Base-by-base conservation (phyloP, 2,113 vertebrate species). In the Eonycteris spelaea region DNA sequence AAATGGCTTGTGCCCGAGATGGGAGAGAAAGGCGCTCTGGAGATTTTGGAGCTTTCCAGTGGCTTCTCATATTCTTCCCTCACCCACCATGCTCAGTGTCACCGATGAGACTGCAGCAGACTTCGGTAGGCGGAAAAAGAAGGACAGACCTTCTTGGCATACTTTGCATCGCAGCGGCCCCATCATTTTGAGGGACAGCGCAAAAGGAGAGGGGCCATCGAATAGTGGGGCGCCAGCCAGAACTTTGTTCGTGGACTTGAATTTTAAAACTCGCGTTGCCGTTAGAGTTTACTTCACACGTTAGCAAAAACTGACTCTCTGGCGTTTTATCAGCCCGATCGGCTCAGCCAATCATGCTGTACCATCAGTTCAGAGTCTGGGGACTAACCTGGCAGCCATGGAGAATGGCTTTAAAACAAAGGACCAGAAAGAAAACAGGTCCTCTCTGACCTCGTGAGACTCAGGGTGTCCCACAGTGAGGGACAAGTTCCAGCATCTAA, bases 311-410 rank as follows among this genome's bases (percentile, higher is more conserved):
- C 57, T 40, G 26, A 30, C 22, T 61, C 14, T 61, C 40, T 55
- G 78, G 45, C 14, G 13, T 28, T 22, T 1, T 1, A 0, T 33
- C 0, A 11, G 48, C 35, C 48, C 59, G 28, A 1, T 12, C 1
- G 21, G 35, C n/a, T 15, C 43, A 3, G 5, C 59, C 7, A 1
- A 21, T 40, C 28, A 33, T 3, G 24, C 57, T 30, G 2, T 0
- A 6, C n/a, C 8, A 0, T 45, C 38, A 3, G 7, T 28, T 77
- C 8, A 43, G 38, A 26, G 33, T 35, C 7, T 63, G 74, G 14
- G 51, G 61, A 67, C 10, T 21, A 65, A 38, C 48, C 28, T 4
- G 33, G 40, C 0, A 3, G 48, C 51, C 2, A 3, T 4, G 7
- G 57, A 67, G 48, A 82, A 61, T 68, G 45, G 28, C 83, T 96